Evolutionary conservation across 2,888 invertebrate genomes (phyloP), one percentile per base, ranked within the genome.

Genomic region (Agrochola litura): DNA sequence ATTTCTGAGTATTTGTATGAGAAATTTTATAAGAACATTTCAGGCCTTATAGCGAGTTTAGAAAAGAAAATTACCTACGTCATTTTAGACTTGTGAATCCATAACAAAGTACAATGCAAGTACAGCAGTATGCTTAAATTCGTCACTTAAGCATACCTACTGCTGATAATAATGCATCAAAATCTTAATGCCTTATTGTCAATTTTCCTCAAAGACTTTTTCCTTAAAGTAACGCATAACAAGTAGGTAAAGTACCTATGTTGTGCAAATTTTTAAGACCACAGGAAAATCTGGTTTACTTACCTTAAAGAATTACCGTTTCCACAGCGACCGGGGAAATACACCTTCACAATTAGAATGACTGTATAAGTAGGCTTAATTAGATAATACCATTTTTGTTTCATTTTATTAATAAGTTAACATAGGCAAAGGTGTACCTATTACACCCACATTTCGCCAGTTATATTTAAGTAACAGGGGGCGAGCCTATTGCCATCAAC

Each of bases 201-300:
- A 2, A 25, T 46, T 60, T 74, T 74, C 81, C 77, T 73, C 6
- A 1, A 30, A 63, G 10, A 43, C 19, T n/a, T 66, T 77, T 81
- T 74, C 82, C 77, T 76, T 76, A 63, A 14, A 52, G 56, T 46
- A 25, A 37, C 30, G 49, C 64, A 52, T 77, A 16, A 41, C 41
- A 65, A 49, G 49, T 49, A 14, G 58, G 25, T 77, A 19, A 43
- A 5, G 4, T 61, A 56, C 9, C 14, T 12, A 41, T 1, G 10
- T 22, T 56, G 37, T 16, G n/a, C 30, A 81, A 9, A 25, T 58
- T 61, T 73, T 46, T 14, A 30, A 68, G 63, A 49, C 2, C 14
- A n/a, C 64, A 68, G 63, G 77, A 68, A 65, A 82, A 82, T n/a
- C 0, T 37, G 52, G 14, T 56, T 56, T 74, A 30, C 81, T 30